Base-by-base conservation (phyloP, 1,140 invertebrate species). In the Ooceraea biroi region DNA sequence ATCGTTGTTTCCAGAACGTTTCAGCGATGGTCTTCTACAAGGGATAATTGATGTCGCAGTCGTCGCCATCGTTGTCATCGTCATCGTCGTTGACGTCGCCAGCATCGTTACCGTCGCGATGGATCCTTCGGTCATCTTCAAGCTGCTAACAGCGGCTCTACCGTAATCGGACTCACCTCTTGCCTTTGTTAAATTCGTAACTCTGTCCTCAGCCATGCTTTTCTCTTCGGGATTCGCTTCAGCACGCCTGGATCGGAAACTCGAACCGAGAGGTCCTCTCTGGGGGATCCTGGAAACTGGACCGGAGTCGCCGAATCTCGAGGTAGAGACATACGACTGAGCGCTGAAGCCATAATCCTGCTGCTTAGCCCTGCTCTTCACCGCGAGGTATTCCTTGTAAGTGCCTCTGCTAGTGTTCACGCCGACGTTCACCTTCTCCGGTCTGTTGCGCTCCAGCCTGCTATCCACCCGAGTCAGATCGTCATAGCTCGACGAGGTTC, bases 401-500 rank as follows among this genome's bases (percentile, higher is more conserved):
- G 89, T 83, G 5, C 89, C 87, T 44, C 88, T 84, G 19, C 63
- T 86, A 0, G 88, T 85, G 30, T 88, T 91, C 5, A 90, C 87
- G n/a, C 71, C 84, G 7, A 90, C 72, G 66, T 87, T 91, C 4
- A 87, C 61, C 48, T 84, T 91, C 14, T 88, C 83, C 58, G 68
- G 44, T n/a, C 58, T 84, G 48, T 12, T 14, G 4, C 85, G 83
- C 1, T 91, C 89, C 25, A 27, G 8, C 22, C 78, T 86, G 52
- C 48, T 65, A 3, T 91, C 85, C 14, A 76, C 65, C 0, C 85
- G 83, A 19, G 87, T 91, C 0, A 92, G 82, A 44, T 91, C 90
- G 72, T 93, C 91, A 76, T 91, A 93, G 50, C 92, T 93, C 7
- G 90, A 88, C 17, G 92, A 91, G 0, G 74, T 66, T 7, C 86